Base-by-base conservation (phyloP, 2,113 vertebrate species). In the Synchiropus splendidus region DNA sequence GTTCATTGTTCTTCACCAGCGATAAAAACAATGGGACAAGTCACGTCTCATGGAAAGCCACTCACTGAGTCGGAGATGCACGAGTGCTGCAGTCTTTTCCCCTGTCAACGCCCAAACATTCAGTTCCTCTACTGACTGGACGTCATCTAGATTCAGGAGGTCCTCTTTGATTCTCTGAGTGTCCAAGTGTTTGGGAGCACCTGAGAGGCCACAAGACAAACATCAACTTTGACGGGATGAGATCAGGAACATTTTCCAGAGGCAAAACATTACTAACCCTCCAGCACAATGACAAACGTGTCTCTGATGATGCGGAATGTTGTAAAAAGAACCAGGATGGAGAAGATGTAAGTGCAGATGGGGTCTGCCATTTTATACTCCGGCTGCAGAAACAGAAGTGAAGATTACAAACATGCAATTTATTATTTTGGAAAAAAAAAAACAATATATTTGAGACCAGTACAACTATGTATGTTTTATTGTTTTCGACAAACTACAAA, bases 311-410 rank as follows among this genome's bases (percentile, higher is more conserved):
- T 93, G 56, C 87, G 89, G 55, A 97, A 16, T 2, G 95, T 98
- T 72, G 94, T 98, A 74, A 91, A 86, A 56, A 94, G 78, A 64
- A 98, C 94, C 64, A 98, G 86, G 55, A 94, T 37, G 4, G 95
- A 98, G 80, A 98, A 98, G 53, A 98, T 60, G 1, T 97, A 98
- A 5, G 95, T 98, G 62, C 93, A 97, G 68, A 98, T 88, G n/a
- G 94, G 94, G 58, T 98, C 94, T 6, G 93, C 95, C 65, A 98
- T 78, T 79, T 98, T 98, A 62, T 91, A 89, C 53, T 95, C 91
- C 11, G 94, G 93, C 94, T 98, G 85, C 60, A 47, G 62, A 64
- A 37, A 39, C 12, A 32, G 16, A 36, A 36, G 36, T 16, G 13
- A 9, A 13, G 34, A 13, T 13, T n/a, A n/a, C n/a, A n/a, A n/a